A percentile compares a stretch with the other conserved stretches of the same genome.
These are phyloP conservation scores for Butastur rufipennis DNA, from an alignment of 2,113 vertebrate genomes.

Conservation along the genomic window DNA sequence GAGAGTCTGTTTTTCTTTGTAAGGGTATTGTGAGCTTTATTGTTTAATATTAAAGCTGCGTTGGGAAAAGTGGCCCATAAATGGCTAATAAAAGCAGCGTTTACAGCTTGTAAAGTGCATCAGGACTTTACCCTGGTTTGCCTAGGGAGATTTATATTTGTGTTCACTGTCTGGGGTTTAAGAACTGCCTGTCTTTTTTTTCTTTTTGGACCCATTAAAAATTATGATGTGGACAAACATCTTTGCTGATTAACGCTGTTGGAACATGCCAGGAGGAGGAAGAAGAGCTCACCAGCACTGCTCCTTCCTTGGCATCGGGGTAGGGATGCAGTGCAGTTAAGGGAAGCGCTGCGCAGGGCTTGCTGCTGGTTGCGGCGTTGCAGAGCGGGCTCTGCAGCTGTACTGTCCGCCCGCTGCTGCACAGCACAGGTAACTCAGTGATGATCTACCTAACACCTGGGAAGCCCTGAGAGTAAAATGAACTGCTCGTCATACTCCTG, in stretches of 20 bases:
- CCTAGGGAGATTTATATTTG: conserved; percentile 59
- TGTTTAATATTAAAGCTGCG: conserved; percentile 73
- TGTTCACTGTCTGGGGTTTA: conserved; percentile 40
- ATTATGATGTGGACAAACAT: neutral
- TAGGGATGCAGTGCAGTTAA: neutral
- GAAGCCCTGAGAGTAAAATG: neutral
- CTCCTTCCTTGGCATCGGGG: neutral
- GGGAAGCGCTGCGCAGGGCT: neutral
- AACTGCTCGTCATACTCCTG: neutral
- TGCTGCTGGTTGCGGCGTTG: neutral
- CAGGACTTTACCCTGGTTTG: conserved; percentile 54
- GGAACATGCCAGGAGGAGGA: neutral
- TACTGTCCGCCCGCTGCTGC: neutral
- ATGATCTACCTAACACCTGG: neutral
- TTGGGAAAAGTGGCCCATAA: conserved; percentile 76
- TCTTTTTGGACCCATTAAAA: neutral
- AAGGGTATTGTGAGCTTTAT: conserved; percentile 72
- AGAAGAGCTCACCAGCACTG: neutral
- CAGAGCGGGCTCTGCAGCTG: neutral
- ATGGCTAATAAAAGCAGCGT: conserved; percentile 76
- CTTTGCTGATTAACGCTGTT: neutral
- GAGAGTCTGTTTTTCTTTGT: conserved; percentile 60
- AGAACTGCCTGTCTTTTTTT: neutral
- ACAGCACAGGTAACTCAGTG: neutral
- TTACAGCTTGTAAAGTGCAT: conserved; percentile 77